Evolutionary conservation across 2,113 vertebrate genomes (phyloP).

Genomic region (Ibidorhyncha struthersii): DNA sequence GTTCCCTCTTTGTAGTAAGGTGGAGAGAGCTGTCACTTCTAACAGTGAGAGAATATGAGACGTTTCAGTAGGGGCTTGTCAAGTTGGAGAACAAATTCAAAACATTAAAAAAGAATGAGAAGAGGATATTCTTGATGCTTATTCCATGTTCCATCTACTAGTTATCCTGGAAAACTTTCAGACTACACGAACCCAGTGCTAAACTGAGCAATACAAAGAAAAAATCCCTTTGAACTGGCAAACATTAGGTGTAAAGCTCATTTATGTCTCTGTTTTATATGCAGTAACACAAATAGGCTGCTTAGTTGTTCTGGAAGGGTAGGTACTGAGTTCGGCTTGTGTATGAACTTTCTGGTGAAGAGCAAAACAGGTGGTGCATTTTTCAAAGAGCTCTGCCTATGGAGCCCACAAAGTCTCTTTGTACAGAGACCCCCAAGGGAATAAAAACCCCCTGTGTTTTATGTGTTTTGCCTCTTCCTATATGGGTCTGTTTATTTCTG

Average conservation of each 20-base stretch:
- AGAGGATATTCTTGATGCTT: background rate
- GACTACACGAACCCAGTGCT: background rate
- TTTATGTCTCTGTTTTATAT: background rate
- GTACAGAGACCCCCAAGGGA: background rate
- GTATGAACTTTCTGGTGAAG: background rate
- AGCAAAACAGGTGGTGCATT: background rate
- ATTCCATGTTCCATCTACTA: background rate
- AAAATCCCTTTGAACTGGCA: background rate
- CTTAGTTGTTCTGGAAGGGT: background rate
- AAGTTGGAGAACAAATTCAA: background rate
- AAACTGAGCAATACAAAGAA: background rate
- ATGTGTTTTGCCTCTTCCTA: background rate
- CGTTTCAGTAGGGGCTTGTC: background rate
- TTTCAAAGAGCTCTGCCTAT: background rate
- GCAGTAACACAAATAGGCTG: background rate
- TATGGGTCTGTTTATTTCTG: background rate
- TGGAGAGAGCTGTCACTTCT: background rate
- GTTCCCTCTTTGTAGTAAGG: background rate
- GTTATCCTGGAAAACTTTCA: background rate
- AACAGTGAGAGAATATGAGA: background rate
- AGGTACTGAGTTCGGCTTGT: background rate
- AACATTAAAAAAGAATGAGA: background rate
- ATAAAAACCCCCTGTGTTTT: background rate
- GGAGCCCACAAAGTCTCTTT: background rate
- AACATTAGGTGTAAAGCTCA: background rate